Conservation (phyloP, 1,140 invertebrate genomes). For the Tachypleus tridentatus region DNA sequence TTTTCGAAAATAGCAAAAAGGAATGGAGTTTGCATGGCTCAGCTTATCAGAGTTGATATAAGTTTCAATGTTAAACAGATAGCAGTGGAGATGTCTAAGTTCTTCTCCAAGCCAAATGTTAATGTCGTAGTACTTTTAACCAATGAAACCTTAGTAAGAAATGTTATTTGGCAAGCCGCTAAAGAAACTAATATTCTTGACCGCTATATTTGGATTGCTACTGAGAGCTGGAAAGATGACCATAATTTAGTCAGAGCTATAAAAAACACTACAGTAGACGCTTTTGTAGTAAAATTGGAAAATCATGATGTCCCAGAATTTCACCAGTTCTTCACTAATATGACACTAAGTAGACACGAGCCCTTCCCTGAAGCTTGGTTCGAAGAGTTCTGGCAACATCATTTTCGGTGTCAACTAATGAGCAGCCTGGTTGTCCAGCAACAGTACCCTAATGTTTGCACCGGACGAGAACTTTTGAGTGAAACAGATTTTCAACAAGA, state of each 20-base stretch:
- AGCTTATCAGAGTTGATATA: slow-evolving; percentile 12
- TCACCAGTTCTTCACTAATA: slow-evolving; percentile 31
- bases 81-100: slow-evolving; percentile 5
- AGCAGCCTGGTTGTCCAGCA: slow-evolving; percentile 28
- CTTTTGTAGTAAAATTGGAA: slow-evolving; percentile 29
- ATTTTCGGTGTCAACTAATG: slow-evolving; percentile 32
- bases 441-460: slow-evolving; percentile 9
- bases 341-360: slow-evolving; percentile 30
- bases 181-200: slow-evolving; percentile 5
- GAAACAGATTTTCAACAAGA: slow-evolving; percentile 24
- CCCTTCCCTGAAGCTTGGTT: slow-evolving; percentile 36
- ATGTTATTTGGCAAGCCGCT: slow-evolving; percentile 12
- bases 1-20: slow-evolving; percentile 15
- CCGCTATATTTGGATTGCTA: slow-evolving; percentile 14
- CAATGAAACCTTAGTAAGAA: slow-evolving; percentile 6
- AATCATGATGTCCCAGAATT: slow-evolving; percentile 35
- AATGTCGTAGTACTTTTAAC: slow-evolving; percentile 14
- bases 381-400: slow-evolving; percentile 35
- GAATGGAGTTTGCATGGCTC: slow-evolving; percentile 12
- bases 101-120: slow-evolving; percentile 6
- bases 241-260: slow-evolving; percentile 28
- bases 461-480: slow-evolving; percentile 16
- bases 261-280: slow-evolving; percentile 26
- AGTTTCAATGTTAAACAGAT: slow-evolving; percentile 2
- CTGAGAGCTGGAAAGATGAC: slow-evolving; percentile 15